Evolutionary conservation across 2,113 vertebrate genomes (phyloP).

Genomic region (Cyprinodon tularosa): DNA sequence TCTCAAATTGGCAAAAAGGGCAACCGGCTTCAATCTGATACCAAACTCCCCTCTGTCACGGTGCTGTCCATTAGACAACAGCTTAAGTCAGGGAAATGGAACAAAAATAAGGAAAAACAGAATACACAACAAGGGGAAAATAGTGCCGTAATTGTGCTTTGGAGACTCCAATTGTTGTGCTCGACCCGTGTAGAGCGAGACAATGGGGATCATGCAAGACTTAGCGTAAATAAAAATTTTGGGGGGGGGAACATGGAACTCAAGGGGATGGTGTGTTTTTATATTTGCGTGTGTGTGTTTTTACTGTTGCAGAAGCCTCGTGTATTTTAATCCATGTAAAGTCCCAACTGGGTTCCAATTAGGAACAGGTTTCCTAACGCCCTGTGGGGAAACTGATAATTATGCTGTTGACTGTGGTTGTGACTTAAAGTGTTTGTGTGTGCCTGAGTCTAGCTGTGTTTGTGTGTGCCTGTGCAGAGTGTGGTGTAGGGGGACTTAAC

Average conservation of each 20-base stretch:
- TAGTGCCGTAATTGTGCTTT: conserved; percentile 72
- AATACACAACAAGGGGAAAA: conserved; percentile 73
- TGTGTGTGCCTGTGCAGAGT: background rate
- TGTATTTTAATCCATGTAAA: conserved; percentile 82
- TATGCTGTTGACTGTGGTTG: conserved; percentile 80
- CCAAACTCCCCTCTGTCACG: conserved; percentile 81
- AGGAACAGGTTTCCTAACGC: conserved; percentile 77
- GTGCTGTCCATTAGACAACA: conserved; percentile 81
- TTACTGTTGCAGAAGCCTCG: conserved; percentile 70
- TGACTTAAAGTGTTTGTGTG: conserved; percentile 57
- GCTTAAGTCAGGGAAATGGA: conserved; percentile 78
- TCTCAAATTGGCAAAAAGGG: conserved; percentile 82
- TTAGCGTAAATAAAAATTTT: conserved; percentile 75
- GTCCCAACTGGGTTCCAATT: conserved; percentile 82
- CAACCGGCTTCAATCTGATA: conserved; percentile 81
- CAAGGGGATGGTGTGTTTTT: conserved; percentile 46
- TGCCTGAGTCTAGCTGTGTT: conserved; percentile 27
- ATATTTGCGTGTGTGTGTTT: conserved; percentile 34
- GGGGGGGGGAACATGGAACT: conserved; percentile 53
- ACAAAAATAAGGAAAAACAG: conserved; percentile 77
- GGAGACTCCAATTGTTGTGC: conserved; percentile 72
- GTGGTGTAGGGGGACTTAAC: conserved; percentile 47
- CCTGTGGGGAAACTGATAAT: conserved; percentile 81
- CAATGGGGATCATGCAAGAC: conserved; percentile 70
- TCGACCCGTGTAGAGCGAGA: conserved; percentile 68